A percentile compares a stretch with the other conserved stretches of the same genome.
phyloP scores from a whole-genome alignment of 2,113 vertebrate species.

The Capreolus pygargus region DNA sequence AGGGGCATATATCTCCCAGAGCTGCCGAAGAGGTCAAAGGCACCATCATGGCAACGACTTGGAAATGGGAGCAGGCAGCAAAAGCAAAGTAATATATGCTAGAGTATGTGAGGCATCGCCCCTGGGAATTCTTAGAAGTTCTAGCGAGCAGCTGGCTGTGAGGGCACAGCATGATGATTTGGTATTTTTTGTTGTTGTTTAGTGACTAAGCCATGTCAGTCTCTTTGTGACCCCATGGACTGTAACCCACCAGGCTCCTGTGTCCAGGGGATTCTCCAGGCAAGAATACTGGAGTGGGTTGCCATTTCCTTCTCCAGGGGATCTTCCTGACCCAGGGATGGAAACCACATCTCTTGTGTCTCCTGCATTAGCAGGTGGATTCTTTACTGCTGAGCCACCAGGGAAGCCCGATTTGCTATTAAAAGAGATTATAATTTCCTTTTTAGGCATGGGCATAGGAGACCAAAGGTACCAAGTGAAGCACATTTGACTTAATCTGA shows the following conservation, averaged over 20 bases:
- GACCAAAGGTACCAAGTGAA: neutral
- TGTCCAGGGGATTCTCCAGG: neutral
- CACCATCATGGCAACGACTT: neutral
- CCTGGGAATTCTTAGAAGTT: neutral
- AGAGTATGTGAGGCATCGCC: rapidly evolving
- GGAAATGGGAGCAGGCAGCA: neutral
- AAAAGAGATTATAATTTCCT: neutral
- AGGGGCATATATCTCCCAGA: neutral
- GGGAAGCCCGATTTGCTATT: neutral
- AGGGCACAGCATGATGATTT: neutral
- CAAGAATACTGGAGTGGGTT: neutral
- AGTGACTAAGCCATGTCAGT: neutral
- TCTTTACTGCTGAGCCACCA: neutral
- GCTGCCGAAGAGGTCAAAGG: neutral
- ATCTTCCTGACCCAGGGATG: neutral
- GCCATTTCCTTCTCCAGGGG: neutral
- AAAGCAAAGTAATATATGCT: neutral
- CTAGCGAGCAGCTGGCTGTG: neutral
- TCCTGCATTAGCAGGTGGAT: neutral
- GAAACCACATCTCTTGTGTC: neutral
- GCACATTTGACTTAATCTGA: neutral
- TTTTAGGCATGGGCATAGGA: neutral
- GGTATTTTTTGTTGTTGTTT: neutral
- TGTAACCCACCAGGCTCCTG: neutral
- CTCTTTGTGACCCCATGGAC: neutral